A percentile compares a stretch with the other conserved stretches of the same genome.
Conservation (phyloP, 2,888 invertebrate genomes). For the Hypsopygia costalis region DNA sequence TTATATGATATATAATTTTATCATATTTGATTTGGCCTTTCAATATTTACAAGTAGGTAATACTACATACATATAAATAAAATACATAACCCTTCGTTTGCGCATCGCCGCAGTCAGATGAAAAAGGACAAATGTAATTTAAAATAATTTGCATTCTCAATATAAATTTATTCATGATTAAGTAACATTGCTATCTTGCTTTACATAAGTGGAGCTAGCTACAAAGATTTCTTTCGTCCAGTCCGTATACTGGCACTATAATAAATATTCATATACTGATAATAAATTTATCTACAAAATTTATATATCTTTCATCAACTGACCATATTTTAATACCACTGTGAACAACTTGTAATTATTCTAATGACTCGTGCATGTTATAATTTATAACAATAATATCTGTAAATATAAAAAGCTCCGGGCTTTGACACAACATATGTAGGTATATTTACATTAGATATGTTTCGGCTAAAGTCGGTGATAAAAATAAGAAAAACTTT, state of each 20-base stretch:
- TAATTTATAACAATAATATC: constrained; percentile 19
- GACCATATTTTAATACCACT: constrained; percentile 22
- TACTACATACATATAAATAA: too few species aligned
- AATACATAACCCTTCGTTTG: too few species aligned
- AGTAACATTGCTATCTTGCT: constrained; percentile 54
- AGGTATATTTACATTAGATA: too few species aligned
- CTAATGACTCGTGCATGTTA: constrained; percentile 6
- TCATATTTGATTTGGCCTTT: too few species aligned
- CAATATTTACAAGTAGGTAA: too few species aligned
- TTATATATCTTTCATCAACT: constrained; percentile 8
- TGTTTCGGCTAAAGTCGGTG: too few species aligned
- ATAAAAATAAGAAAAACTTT: too few species aligned
- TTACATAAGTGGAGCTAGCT: constrained; percentile 42
- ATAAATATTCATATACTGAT: constrained; percentile 16
- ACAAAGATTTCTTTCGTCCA: constrained; percentile 29
- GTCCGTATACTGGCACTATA: constrained; percentile 27
- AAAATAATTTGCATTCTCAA: constrained; percentile 7
- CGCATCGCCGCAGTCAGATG: too few species aligned
- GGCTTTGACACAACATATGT: constrained; percentile 18
- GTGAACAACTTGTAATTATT: constrained; percentile 11
- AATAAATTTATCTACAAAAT: constrained; percentile 19
- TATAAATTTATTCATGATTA: constrained; percentile 57
- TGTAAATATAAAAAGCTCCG: constrained; percentile 21
- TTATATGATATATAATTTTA: too few species aligned
- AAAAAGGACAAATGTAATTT: too few species aligned